Conservation (phyloP, 2,888 invertebrate genomes). For the Cephus runcator region DNA sequence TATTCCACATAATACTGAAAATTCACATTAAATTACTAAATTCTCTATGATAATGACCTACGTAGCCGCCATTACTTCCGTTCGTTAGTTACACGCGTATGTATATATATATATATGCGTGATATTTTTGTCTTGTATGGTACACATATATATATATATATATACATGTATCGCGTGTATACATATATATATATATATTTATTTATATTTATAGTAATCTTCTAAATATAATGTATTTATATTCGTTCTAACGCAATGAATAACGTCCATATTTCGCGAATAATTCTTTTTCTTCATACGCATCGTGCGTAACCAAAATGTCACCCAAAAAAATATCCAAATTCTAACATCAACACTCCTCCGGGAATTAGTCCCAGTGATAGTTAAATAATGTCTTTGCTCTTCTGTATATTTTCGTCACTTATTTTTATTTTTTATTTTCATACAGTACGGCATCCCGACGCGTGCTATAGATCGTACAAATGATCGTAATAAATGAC, state of each 20-base stretch:
- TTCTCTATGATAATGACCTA: constrained; percentile 22
- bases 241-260: constrained; percentile 42
- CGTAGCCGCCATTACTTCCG: background rate
- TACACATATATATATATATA: background rate
- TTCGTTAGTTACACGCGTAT: background rate
- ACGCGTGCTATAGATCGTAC: no score
- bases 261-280: constrained; percentile 34
- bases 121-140: constrained; percentile 27
- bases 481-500: no score
- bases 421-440: no score
- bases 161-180: background rate
- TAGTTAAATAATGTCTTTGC: constrained; percentile 8
- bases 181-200: constrained; percentile 32
- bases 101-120: constrained; percentile 32
- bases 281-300: constrained; percentile 11
- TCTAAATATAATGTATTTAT: constrained; percentile 47
- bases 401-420: constrained; percentile 1
- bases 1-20: constrained; percentile 27
- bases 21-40: constrained; percentile 28
- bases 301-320: no score
- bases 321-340: no score
- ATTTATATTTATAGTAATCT: background rate
- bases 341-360: no score
- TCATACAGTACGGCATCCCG: no score
- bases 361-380: no score